Base-by-base conservation (phyloP, 2,113 vertebrate genomes). In the Maccullochella peelii region DNA sequence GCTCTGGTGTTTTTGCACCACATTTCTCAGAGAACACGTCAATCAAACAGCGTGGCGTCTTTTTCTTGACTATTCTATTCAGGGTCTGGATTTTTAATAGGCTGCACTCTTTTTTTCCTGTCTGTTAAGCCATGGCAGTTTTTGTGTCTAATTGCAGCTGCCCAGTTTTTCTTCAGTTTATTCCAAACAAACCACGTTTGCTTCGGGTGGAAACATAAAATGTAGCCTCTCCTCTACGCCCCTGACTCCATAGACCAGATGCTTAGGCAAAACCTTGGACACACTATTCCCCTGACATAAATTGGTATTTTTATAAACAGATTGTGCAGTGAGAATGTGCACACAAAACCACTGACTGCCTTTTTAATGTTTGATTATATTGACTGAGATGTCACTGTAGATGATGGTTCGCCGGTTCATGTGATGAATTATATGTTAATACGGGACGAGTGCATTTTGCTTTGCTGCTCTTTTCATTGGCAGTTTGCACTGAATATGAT, bases 11-110 rank as follows among this genome's bases (percentile, higher is more conserved):
- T 83, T 88, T 72, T 67, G 4, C 23, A 77, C 59, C 62, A 54
- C 49, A 70, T 77, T 85, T 84, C 65, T 38, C 63, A 44, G 23
- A 65, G 30, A 74, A 75, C 63, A 33, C 80, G 79, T 88, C 91
- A 82, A n/a, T 91, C 83, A 88, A 67, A 79, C 82, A 82, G 78
- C 21, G 38, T 73, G 81, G 80, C 18, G 16, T 82, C 52, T 84
- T 73, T 83, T 73, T 55, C 4, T 82, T 55, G 0, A 14, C 7
- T 66, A 8, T 40, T 81, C 67, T 63, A 42, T 61, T 76, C 69
- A 57, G 6, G 25, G 74, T 73, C 38, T 40, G 49, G 14, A 38
- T 68, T 71, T 86, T 73, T 75, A 27, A 7, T 16, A 59, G 11
- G 44, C 77, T 47, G 47, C 33, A 42, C 36, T 70, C 54, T 49